Conservation (phyloP, 2,113 vertebrate genomes). For the Cebidichthys violaceus region DNA sequence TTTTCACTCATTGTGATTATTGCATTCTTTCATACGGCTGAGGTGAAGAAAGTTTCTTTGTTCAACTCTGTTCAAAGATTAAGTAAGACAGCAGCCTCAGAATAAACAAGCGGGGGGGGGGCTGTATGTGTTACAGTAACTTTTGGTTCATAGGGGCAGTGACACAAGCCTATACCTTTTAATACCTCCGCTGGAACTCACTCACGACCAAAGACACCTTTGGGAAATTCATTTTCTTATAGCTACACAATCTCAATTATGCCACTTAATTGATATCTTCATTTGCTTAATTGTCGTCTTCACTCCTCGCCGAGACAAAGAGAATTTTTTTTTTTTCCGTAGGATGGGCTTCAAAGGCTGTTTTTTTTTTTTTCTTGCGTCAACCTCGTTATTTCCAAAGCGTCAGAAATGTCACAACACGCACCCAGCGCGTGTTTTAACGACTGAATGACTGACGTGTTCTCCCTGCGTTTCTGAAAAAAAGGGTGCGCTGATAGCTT, state of each 20-base stretch:
- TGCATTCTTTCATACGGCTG: conserved; percentile 11
- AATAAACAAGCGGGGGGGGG: conserved; percentile 47
- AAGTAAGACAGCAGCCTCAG: conserved; percentile 13
- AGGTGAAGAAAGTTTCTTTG: conserved; percentile 37
- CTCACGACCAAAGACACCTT: conserved; percentile 80
- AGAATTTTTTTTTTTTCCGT: conserved; percentile 6
- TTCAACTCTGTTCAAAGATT: conserved; percentile 30
- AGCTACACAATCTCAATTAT: conserved; percentile 83
- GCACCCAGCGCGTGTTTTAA: conserved; percentile 49
- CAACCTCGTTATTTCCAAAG: conserved; percentile 56
- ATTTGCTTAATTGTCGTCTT: conserved; percentile 83
- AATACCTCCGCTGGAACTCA: conserved; percentile 75
- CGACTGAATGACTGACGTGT: conserved; percentile 60
- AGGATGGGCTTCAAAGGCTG: conserved; percentile 42
- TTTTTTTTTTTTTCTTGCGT: conserved; percentile 47
- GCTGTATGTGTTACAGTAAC: conserved; percentile 32
- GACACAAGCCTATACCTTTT: conserved; percentile 65
- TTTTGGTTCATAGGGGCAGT: conserved; percentile 30
- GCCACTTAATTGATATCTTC: conserved; percentile 85
- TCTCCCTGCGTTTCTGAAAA: conserved; percentile 11
- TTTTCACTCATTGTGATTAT: conserved; percentile 34
- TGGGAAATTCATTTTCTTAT: conserved; percentile 81
- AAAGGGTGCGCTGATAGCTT: conserved; percentile 37
- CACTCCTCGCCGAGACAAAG: conserved; percentile 41
- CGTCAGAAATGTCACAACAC: conserved; percentile 66